Percentiles rank a stretch among this genome's conserved stretches.
phyloP scores from a whole-genome alignment of 2,888 invertebrate species.

The Polyommatus iphigenia region DNA sequence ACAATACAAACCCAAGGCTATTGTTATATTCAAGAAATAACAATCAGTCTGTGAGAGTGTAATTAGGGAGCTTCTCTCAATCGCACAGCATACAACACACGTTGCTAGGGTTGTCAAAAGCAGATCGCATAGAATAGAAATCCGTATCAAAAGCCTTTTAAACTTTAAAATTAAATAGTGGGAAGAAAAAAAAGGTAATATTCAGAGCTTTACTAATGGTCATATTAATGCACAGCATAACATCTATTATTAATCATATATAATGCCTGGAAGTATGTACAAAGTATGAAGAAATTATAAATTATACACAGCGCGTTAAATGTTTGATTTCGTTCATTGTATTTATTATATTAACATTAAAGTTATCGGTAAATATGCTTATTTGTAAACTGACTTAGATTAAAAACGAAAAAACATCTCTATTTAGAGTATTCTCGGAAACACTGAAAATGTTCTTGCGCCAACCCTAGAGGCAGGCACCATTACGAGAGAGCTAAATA shows the following conservation, averaged over 20 bases:
- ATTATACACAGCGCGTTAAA: too few relatives aligned
- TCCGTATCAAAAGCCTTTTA: neutral
- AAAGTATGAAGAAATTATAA: too few relatives aligned
- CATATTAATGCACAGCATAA: too few relatives aligned
- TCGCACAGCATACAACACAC: constrained; percentile 8
- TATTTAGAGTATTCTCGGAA: neutral
- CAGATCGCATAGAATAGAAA: neutral
- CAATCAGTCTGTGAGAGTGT: constrained; percentile 8
- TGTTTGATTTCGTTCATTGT: too few relatives aligned
- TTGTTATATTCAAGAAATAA: constrained; percentile 24
- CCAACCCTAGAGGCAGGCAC: constrained; percentile 1
- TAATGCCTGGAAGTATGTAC: too few relatives aligned
- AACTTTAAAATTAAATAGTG: too few relatives aligned
- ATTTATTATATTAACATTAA: too few relatives aligned
- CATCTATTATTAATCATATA: too few relatives aligned
- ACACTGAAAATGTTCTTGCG: neutral
- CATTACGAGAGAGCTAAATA: constrained; percentile 32
- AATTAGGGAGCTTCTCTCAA: constrained; percentile 17
- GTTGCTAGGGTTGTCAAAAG: neutral
- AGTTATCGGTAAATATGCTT: too few relatives aligned
- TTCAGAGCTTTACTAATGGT: too few relatives aligned
- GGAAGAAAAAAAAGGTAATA: too few relatives aligned
- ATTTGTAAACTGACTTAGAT: too few relatives aligned
- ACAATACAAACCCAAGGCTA: constrained; percentile 8
- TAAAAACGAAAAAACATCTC: neutral